Conservation (phyloP, 1,140 invertebrate species). For the Drosophila kurseongensis region DNA sequence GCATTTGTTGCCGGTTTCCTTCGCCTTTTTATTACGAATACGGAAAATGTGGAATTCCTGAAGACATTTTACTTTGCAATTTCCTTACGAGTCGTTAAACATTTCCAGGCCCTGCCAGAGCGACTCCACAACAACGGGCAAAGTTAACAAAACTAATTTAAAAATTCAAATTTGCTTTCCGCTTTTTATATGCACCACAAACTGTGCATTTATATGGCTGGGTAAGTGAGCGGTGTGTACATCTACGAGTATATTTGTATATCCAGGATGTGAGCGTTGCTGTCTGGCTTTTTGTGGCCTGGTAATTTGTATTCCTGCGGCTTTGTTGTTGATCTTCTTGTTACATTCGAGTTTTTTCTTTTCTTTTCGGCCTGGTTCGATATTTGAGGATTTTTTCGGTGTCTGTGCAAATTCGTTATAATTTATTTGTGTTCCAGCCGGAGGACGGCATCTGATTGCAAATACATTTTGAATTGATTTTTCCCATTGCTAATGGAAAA, state of each 20-base stretch:
- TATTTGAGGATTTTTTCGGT: constrained; percentile 22
- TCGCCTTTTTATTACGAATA: constrained; percentile 80
- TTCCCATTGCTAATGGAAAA: constrained; percentile 47
- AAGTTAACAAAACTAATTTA: constrained; percentile 84
- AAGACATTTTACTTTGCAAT: constrained; percentile 83
- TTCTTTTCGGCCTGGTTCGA: constrained; percentile 23
- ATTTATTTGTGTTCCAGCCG: constrained; percentile 36
- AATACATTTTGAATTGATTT: constrained; percentile 12
- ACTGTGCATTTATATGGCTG: constrained; percentile 78
- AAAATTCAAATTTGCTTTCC: constrained; percentile 83
- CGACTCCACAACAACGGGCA: constrained; percentile 58
- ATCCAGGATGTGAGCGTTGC: constrained; percentile 29
- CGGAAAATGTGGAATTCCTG: constrained; percentile 80
- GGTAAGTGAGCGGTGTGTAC: constrained; percentile 22
- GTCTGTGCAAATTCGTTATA: constrained; percentile 53
- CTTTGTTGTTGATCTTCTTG: constrained; percentile 78
- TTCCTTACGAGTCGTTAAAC: constrained; percentile 83
- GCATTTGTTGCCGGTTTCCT: constrained; percentile 47
- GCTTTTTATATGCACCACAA: constrained; percentile 81
- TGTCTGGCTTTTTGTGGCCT: constrained; percentile 55
- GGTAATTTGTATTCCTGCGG: constrained; percentile 81
- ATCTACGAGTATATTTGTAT: background rate
- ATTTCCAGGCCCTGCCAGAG: constrained; percentile 72
- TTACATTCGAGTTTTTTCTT: constrained; percentile 51
- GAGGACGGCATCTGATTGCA: constrained; percentile 7